phyloP scores from a whole-genome alignment of 2,888 invertebrate genomes.

The Tenthredo distinguenda region DNA sequence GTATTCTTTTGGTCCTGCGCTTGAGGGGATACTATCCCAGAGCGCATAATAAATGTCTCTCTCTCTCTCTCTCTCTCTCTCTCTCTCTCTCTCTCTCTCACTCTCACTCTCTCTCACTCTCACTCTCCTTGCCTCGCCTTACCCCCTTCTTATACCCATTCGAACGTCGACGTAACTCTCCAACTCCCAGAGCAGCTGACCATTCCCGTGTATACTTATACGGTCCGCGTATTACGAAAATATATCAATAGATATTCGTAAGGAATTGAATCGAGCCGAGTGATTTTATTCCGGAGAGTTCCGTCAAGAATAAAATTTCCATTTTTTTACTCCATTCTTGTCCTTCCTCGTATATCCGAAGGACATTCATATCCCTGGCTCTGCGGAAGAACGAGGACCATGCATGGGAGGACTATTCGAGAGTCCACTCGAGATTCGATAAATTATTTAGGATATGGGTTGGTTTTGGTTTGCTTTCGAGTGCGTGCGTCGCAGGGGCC shows the following conservation, averaged over 20 bases:
- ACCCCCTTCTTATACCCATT: background rate
- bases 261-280: background rate
- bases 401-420: too few species aligned
- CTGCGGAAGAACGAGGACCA: background rate
- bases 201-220: background rate
- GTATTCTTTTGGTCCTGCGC: too few species aligned
- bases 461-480: slow-evolving; percentile 7
- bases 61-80: background rate
- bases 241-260: background rate
- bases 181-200: slow-evolving; percentile 7
- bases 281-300: background rate
- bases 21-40: too few species aligned
- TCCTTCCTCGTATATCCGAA: background rate
- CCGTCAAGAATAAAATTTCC: background rate
- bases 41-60: too few species aligned
- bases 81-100: background rate
- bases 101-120: background rate
- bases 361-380: background rate
- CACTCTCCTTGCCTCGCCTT: background rate
- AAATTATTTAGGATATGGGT: slow-evolving; percentile 37
- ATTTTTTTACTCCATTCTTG: background rate
- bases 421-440: slow-evolving; percentile 34
- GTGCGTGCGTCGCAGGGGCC: background rate
- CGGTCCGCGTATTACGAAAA: background rate
- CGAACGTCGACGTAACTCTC: slow-evolving; percentile 27